These are phyloP conservation scores for Pandion haliaetus DNA, from an alignment of 2,113 vertebrate genomes.

Conservation along the genomic window DNA sequence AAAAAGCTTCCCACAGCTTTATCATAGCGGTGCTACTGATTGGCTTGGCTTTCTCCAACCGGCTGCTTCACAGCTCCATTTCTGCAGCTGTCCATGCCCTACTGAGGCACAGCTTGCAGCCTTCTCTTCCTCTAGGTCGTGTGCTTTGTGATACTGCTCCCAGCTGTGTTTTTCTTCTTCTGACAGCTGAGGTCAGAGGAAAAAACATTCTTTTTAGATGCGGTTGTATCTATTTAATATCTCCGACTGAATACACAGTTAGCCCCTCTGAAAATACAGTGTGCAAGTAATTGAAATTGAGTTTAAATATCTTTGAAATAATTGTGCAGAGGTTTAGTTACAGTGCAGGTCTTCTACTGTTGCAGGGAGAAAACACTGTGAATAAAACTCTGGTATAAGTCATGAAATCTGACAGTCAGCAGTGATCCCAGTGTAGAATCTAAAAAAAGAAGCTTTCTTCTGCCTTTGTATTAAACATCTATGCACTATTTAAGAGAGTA, in stretches of 20 bases:
- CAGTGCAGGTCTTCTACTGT: background rate
- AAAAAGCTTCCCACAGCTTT: conserved; percentile 46
- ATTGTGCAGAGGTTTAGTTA: background rate
- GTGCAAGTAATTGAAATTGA: background rate
- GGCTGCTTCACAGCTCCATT: background rate
- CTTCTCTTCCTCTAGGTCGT: background rate
- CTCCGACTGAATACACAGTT: background rate
- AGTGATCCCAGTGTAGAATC: background rate
- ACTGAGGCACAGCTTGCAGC: conserved; percentile 50
- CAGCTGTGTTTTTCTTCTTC: conserved; percentile 63
- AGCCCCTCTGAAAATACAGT: background rate
- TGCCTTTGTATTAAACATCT: background rate
- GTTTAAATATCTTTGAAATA: background rate
- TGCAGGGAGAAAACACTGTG: background rate
- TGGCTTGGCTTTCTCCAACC: conserved; percentile 32
- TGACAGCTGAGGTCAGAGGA: conserved; percentile 33
- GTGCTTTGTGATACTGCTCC: conserved; percentile 53
- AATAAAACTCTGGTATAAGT: background rate
- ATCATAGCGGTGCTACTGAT: background rate
- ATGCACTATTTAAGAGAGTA: background rate
- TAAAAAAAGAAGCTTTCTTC: background rate
- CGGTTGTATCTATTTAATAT: background rate
- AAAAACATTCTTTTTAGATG: conserved; percentile 36
- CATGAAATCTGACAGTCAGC: background rate
- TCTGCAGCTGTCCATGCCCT: conserved; percentile 48